Conservation (phyloP, 1,140 invertebrate species). For the Micrasema minimum region DNA sequence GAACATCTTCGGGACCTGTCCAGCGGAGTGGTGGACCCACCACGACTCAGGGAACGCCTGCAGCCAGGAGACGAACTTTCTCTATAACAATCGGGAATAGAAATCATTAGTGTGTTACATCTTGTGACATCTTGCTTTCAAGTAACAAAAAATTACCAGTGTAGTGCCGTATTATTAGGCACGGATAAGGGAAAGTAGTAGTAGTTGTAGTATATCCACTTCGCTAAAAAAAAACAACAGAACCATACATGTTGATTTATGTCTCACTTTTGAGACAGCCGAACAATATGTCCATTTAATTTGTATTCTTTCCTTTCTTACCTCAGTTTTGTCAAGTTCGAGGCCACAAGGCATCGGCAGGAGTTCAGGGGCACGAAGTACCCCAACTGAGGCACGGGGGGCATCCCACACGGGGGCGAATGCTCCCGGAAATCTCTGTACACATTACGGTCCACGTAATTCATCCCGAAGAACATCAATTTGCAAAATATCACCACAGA, state of each 20-base stretch:
- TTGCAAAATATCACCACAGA: neutral
- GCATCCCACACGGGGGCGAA: conserved; percentile 38
- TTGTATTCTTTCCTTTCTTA: conserved; percentile 48
- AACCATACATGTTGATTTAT: too few species aligned
- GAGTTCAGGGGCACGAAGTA: conserved; percentile 62
- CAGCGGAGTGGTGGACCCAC: conserved; percentile 60
- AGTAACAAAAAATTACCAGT: too few species aligned
- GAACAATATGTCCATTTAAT: too few species aligned
- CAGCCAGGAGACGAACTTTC: conserved; percentile 45
- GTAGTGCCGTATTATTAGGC: too few species aligned
- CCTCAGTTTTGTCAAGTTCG: conserved; percentile 59
- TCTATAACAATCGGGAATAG: too few species aligned
- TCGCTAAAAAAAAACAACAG: too few species aligned
- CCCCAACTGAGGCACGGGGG: conserved; percentile 61
- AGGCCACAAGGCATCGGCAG: conserved; percentile 40
- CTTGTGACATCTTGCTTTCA: too few species aligned
- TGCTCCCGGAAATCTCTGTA: conserved; percentile 39
- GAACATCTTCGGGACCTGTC: conserved; percentile 56
- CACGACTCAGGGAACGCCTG: conserved; percentile 62
- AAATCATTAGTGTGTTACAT: too few species aligned
- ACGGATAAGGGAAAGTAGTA: too few species aligned
- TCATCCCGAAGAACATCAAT: conserved; percentile 30
- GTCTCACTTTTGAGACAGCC: too few species aligned
- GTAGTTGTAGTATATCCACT: too few species aligned
- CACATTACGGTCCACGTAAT: conserved; percentile 34